Percentiles rank a stretch among this genome's conserved stretches.
Evolutionary conservation across 2,113 vertebrate species (phyloP).

Genomic region (Ailuropoda melanoleuca): DNA sequence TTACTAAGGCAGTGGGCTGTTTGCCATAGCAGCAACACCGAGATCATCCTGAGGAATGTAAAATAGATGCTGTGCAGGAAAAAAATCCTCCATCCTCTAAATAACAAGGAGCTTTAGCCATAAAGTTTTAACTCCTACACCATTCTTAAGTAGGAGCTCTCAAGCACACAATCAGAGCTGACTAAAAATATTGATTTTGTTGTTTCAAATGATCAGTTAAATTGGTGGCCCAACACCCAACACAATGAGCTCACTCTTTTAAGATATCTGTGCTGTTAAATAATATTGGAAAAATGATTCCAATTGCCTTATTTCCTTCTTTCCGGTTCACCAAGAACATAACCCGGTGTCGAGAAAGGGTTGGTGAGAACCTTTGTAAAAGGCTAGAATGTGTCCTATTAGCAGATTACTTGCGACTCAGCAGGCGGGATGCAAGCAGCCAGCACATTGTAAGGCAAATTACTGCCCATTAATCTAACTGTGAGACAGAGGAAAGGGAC

Average conservation of each 20-base stretch:
- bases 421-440: neutral
- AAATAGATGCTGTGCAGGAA: neutral
- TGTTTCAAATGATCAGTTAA: constrained; percentile 20
- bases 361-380: neutral
- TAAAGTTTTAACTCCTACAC: neutral
- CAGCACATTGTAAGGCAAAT: neutral
- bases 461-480: neutral
- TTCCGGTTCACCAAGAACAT: neutral
- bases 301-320: neutral
- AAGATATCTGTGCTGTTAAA: neutral
- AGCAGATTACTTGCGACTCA: neutral
- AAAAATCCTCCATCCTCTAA: neutral
- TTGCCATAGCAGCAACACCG: neutral
- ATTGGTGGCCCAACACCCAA: neutral
- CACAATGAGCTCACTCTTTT: neutral
- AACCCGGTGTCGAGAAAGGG: neutral
- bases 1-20: neutral
- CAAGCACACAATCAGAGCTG: neutral
- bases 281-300: neutral
- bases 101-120: neutral
- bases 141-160: neutral
- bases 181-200: neutral
- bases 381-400: neutral
- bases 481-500: neutral
- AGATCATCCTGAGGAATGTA: neutral